Conservation (phyloP, 2,888 invertebrate genomes). For the Limnephilus auricula region DNA sequence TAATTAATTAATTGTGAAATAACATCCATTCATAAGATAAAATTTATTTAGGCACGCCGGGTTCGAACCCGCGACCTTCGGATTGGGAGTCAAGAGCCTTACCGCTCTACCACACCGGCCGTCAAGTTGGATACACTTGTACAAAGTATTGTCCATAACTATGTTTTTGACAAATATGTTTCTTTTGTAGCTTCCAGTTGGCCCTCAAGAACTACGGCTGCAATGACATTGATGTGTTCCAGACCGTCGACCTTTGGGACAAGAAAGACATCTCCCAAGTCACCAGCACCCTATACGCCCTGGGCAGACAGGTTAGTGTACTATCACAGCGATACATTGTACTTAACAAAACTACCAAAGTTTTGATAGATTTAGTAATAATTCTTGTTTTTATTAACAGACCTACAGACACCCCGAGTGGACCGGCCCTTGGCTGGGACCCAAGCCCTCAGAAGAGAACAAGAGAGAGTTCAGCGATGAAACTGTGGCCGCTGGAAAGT, state of each 20-base stretch:
- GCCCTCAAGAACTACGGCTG: slow-evolving; percentile 94
- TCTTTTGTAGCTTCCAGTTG: slow-evolving; percentile 83
- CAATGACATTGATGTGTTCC: slow-evolving; percentile 93
- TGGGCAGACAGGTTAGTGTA: slow-evolving; percentile 84
- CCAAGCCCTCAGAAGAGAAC: slow-evolving; percentile 95
- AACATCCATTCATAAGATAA: too few species aligned
- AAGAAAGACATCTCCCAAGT: slow-evolving; percentile 93
- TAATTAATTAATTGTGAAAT: too few species aligned
- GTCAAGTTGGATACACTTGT: neutral
- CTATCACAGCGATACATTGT: too few species aligned
- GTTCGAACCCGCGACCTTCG: too few species aligned
- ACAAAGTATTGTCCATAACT: neutral
- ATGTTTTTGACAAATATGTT: slow-evolving; percentile 9
- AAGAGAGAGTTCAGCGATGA: slow-evolving; percentile 96
- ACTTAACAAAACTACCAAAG: neutral
- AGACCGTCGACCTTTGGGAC: slow-evolving; percentile 97
- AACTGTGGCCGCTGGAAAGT: slow-evolving; percentile 91
- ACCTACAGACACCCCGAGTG: slow-evolving; percentile 91
- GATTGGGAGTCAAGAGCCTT: too few species aligned
- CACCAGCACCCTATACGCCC: slow-evolving; percentile 89
- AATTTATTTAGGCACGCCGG: too few species aligned
- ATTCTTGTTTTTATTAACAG: slow-evolving; percentile 71
- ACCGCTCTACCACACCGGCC: too few species aligned
- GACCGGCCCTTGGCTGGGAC: slow-evolving; percentile 93
- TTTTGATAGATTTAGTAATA: neutral